Percentiles rank a stretch among this genome's conserved stretches.
Evolutionary conservation across 2,888 invertebrate species (phyloP).

Genomic region (Ptilodon capucinus): DNA sequence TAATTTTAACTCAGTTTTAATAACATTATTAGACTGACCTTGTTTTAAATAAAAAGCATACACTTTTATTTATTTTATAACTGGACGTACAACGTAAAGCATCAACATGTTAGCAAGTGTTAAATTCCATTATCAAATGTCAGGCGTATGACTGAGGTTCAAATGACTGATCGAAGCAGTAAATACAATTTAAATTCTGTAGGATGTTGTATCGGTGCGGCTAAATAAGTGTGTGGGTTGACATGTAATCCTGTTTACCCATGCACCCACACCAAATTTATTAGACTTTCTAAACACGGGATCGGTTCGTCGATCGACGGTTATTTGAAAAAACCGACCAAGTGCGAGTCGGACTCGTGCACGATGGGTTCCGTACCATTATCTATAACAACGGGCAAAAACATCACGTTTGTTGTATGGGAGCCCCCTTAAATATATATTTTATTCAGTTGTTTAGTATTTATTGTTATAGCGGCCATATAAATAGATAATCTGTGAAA

Average conservation of each 20-base stretch:
- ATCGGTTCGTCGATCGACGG: slow-evolving; percentile 41
- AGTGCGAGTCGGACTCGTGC: no score
- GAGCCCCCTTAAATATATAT: no score
- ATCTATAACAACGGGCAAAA: no score
- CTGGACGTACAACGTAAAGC: slow-evolving; percentile 12
- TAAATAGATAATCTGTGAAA: no score
- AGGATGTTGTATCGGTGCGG: slow-evolving; percentile 45
- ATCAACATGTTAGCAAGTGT: slow-evolving; percentile 14
- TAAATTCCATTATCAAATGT: slow-evolving; percentile 15
- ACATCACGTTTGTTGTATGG: no score
- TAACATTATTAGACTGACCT: not conserved
- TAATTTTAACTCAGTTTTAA: not conserved
- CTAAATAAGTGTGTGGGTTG: slow-evolving; percentile 50
- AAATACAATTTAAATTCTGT: slow-evolving; percentile 33
- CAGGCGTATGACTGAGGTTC: slow-evolving; percentile 19
- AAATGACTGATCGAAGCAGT: slow-evolving; percentile 16
- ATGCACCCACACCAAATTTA: slow-evolving; percentile 60
- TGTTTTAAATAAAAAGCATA: not conserved
- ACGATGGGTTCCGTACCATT: no score
- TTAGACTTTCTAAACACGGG: slow-evolving; percentile 66
- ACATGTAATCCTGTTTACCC: slow-evolving; percentile 64
- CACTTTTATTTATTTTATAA: slow-evolving; percentile 9
- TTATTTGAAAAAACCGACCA: no score
- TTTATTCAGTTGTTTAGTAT: no score
- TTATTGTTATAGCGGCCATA: no score